These are phyloP conservation scores for Ophion ellenae DNA, from an alignment of 2,888 invertebrate species.

Conservation along the genomic window DNA sequence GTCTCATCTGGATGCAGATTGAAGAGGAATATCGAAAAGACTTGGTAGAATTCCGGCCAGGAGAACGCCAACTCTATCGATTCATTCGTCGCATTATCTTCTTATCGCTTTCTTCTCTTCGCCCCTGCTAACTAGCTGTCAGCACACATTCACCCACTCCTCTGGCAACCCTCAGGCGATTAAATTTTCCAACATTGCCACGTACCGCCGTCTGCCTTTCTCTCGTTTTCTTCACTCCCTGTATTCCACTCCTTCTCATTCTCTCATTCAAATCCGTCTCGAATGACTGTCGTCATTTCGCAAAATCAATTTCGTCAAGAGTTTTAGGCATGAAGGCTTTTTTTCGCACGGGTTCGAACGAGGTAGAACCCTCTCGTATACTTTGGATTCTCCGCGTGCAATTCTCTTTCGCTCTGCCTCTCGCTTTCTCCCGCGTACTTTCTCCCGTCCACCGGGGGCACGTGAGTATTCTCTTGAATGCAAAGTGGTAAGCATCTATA, in stretches of 20 bases:
- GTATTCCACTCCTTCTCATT: not conserved
- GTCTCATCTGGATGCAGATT: constrained; percentile 68
- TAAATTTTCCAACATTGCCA: constrained; percentile 59
- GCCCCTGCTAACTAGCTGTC: constrained; percentile 33
- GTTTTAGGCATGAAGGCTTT: constrained; percentile 48
- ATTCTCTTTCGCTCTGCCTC: constrained; percentile 15
- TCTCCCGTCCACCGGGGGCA: constrained; percentile 36
- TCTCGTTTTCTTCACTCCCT: not conserved
- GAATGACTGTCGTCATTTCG: constrained; percentile 65
- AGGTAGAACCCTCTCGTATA: constrained; percentile 43
- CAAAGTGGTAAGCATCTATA: constrained; percentile 63
- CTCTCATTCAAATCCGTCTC: constrained; percentile 18
- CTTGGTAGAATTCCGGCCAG: constrained; percentile 40
- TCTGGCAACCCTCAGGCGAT: constrained; percentile 57
- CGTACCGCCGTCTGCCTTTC: constrained; percentile 16
- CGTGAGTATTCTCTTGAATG: constrained; percentile 68
- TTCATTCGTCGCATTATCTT: constrained; percentile 64
- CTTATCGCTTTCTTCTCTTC: constrained; percentile 61
- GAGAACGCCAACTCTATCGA: constrained; percentile 59
- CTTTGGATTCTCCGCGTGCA: constrained; percentile 59
- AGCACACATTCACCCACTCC: constrained; percentile 38
- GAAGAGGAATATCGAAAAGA: constrained; percentile 61
- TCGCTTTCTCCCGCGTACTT: constrained; percentile 14
- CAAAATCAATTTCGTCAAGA: constrained; percentile 64
- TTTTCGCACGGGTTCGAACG: constrained; percentile 23